phyloP scores from a whole-genome alignment of 30 jellyfish, hydroid and myxozoan genomes.

The Nemopilema nomurai region DNA sequence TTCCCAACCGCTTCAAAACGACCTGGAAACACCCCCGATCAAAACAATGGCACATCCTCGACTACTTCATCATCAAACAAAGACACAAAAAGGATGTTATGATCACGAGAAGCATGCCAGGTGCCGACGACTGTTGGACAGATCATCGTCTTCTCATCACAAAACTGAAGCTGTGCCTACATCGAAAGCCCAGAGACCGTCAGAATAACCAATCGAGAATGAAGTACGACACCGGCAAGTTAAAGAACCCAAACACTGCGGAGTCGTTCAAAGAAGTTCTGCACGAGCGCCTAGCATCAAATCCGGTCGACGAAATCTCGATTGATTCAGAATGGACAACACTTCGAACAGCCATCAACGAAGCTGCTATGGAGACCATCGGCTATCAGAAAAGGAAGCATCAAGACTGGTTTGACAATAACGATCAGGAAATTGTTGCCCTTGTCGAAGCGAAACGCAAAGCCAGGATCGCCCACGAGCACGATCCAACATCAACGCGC shows the following conservation, averaged over 20 bases:
- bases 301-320: too few species aligned
- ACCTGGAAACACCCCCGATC: constrained; percentile 69
- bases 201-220: neutral
- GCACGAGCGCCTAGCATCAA: too few species aligned
- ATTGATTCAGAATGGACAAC: too few species aligned
- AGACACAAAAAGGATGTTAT: neutral
- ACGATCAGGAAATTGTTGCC: too few species aligned
- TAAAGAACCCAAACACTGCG: neutral
- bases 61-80: constrained; percentile 27
- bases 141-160: constrained; percentile 34
- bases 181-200: neutral
- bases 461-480: too few species aligned
- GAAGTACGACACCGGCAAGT: neutral
- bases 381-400: too few species aligned
- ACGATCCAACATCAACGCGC: too few species aligned
- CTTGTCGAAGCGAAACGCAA: too few species aligned
- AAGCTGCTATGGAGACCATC: too few species aligned
- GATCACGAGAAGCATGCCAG: neutral
- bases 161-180: neutral
- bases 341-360: too few species aligned
- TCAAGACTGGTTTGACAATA: too few species aligned
- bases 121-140: constrained; percentile 29
- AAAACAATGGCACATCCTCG: constrained; percentile 48
- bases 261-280: neutral
- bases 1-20: constrained; percentile 9